A percentile compares a stretch with the other conserved stretches of the same genome.
Conservation (phyloP, 92 coral and sea anemone species). For the Zoanthus gigantus region DNA sequence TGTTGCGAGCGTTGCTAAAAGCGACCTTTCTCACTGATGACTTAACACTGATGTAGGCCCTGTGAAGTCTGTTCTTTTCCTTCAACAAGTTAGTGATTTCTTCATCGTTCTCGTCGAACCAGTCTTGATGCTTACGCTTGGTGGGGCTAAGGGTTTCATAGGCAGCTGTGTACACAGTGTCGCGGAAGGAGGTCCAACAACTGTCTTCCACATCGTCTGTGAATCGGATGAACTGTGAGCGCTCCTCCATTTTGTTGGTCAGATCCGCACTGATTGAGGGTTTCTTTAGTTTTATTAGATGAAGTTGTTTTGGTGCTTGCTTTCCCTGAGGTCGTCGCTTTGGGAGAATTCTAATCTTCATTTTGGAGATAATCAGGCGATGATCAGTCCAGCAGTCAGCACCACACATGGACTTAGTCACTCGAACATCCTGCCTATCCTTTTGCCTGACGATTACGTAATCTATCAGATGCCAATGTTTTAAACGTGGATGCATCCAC, state of each 20-base stretch:
- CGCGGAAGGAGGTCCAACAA: constrained; percentile 12
- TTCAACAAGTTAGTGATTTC: constrained; percentile 43
- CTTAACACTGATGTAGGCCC: constrained; percentile 7
- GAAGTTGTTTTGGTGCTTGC: constrained; percentile 12
- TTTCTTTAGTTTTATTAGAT: background rate
- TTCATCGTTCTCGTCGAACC: constrained; percentile 54
- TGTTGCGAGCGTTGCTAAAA: constrained; percentile 1
- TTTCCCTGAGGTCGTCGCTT: too few relatives aligned
- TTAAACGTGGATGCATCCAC: too few relatives aligned
- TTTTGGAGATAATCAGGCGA: too few relatives aligned
- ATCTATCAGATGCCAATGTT: too few relatives aligned
- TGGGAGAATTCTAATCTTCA: too few relatives aligned
- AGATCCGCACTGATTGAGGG: background rate
- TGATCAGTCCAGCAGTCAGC: too few relatives aligned
- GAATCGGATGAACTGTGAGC: background rate
- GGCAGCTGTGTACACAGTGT: constrained; percentile 38
- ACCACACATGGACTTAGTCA: too few relatives aligned
- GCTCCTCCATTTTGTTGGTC: constrained; percentile 2
- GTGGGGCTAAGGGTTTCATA: constrained; percentile 44
- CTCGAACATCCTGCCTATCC: too few relatives aligned
- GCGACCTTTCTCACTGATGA: background rate
- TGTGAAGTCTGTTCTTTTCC: constrained; percentile 53
- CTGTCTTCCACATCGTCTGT: constrained; percentile 7
- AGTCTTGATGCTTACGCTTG: constrained; percentile 55
- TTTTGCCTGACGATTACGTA: too few relatives aligned